A percentile compares a stretch with the other conserved stretches of the same genome.
Conservation (phyloP, 2,797 vertebrate species). For the Lithobates pipiens region DNA sequence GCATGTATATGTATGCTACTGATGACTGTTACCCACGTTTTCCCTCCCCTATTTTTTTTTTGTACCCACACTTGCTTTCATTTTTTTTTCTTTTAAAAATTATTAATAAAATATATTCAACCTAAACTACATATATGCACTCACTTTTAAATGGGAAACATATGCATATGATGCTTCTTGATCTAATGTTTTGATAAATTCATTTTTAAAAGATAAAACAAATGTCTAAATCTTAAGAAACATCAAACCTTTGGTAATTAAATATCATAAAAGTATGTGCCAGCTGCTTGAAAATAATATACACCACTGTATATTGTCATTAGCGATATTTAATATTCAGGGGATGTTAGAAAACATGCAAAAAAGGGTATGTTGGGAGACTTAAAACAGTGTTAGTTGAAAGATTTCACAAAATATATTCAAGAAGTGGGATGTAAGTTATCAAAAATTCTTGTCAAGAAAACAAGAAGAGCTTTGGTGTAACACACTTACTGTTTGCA, state of each 20-base stretch:
- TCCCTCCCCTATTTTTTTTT: too few species aligned
- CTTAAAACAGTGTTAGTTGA: slow-evolving; percentile 86
- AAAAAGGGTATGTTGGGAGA: slow-evolving; percentile 84
- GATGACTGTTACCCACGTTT: too few species aligned
- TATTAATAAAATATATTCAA: too few species aligned
- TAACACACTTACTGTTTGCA: slow-evolving; percentile 77
- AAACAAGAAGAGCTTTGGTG: slow-evolving; percentile 75
- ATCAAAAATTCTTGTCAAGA: slow-evolving; percentile 89
- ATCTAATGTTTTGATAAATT: neutral
- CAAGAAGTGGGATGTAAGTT: slow-evolving; percentile 95
- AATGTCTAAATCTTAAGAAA: slow-evolving; percentile 80
- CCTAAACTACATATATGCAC: too few species aligned
- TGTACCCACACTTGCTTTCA: too few species aligned
- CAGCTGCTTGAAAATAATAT: slow-evolving; percentile 66
- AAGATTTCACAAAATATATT: slow-evolving; percentile 79
- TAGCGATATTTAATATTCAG: slow-evolving; percentile 68
- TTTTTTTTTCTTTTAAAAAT: too few species aligned
- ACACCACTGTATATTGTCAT: slow-evolving; percentile 69
- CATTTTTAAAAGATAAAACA: slow-evolving; percentile 13
- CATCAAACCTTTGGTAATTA: slow-evolving; percentile 71
- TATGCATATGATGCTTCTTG: slow-evolving; percentile 15
- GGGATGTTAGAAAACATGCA: slow-evolving; percentile 91
- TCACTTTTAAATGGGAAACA: neutral
- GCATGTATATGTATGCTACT: too few species aligned
- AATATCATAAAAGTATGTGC: slow-evolving; percentile 66